Evolutionary conservation across 2,797 vertebrate species (phyloP).

Genomic region (Enteromius treurensis): DNA sequence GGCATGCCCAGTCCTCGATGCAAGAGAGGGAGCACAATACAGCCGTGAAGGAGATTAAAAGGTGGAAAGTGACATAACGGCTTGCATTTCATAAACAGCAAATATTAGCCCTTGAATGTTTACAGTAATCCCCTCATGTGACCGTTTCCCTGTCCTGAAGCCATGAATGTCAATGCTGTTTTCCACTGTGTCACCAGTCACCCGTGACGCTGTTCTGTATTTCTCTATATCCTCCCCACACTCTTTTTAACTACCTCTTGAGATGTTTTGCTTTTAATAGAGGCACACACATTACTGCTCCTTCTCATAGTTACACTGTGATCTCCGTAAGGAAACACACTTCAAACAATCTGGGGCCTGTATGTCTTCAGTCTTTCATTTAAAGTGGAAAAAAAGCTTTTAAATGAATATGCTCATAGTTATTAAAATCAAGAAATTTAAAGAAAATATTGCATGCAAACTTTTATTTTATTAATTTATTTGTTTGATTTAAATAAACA

Average conservation of each 20-base stretch:
- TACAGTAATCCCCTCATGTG: conserved; percentile 33
- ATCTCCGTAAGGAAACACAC: not conserved
- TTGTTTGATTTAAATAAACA: not conserved
- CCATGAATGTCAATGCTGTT: conserved; percentile 25
- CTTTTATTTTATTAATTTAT: too few species aligned
- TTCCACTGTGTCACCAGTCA: conserved; percentile 11
- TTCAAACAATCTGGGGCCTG: not conserved
- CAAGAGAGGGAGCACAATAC: not conserved
- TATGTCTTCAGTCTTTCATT: not conserved
- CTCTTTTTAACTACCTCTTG: conserved; percentile 28
- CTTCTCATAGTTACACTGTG: conserved; percentile 18
- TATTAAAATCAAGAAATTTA: not conserved
- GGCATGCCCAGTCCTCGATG: conserved; percentile 32
- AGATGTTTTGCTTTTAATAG: conserved; percentile 57
- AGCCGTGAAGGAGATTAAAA: not conserved
- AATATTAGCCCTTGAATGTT: conserved; percentile 14
- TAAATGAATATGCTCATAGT: not conserved
- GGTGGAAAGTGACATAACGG: not conserved
- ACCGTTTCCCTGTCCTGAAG: not conserved
- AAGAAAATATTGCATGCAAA: not conserved
- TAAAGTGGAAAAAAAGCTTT: not conserved
- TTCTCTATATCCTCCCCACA: conserved; percentile 8
- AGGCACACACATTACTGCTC: conserved; percentile 13
- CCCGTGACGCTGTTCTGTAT: conserved; percentile 23
- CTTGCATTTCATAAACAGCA: not conserved